Base-by-base conservation (phyloP, 2,888 invertebrate genomes). In the Exephanes ischioxanthus region DNA sequence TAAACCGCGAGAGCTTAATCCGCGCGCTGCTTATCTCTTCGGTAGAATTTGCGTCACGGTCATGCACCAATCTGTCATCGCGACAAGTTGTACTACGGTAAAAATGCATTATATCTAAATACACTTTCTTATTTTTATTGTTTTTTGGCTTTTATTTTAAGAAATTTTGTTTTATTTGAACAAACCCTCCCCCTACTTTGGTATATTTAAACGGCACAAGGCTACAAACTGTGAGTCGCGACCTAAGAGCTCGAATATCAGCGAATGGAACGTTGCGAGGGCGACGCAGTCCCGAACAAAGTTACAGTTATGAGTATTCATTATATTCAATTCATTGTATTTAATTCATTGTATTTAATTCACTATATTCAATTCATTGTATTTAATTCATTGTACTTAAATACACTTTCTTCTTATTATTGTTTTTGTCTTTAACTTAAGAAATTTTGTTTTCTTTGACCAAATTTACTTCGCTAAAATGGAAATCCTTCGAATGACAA, bases 181-280 rank as follows among this genome's bases (percentile, higher is more conserved):
- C 1, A 26, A 22, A 22, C 22, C 22, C 22, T 1, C 22, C 22
- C 14, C 0, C 11, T 14, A 14, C 14, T 45, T 45, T 9, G 14
- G 14, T 45, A 14, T 45, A 45, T 45, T 45, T 45, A 45, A 58
- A 58, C 22, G 19, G 19, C 22, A 58, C 2, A 58, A 58, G 22
- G 22, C 22, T 9, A 9, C 22, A 58, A 14, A 58, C 55, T 26
- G 0, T 11, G 9, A 58, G 26, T 22, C 55, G 55, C 11, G 22
- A 58, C 11, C 55, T 58, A 45, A 45, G 53, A 53, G 53, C 53
- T 30, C 61, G 30, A 51, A 14, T 26, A 58, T 26, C 22, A 30
- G 22, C 58, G 58, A 86, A 85, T 68, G 76, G 55, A 67, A 68
- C 73, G 67, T 70, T 67, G 70, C 58, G 48, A 26, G 14, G 22